Base-by-base conservation (phyloP, 2,113 vertebrate species). In the Rhea americana region DNA sequence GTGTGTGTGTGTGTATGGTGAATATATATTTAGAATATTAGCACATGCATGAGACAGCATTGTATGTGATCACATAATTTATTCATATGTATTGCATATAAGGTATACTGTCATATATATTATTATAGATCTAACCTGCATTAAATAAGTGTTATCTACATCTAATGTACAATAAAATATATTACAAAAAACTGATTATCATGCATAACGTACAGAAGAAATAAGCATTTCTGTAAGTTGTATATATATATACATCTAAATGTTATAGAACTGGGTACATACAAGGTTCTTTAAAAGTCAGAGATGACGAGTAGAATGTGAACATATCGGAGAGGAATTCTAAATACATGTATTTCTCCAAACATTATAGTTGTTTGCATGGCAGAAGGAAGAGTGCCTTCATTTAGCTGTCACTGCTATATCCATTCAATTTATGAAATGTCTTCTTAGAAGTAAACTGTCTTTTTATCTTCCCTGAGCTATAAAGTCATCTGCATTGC, bases 391-490 rank as follows among this genome's bases (percentile, higher is more conserved):
- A 66, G 26, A 72, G 92, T 61, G 68, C 25, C 25, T 77, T 86
- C 73, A 72, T 75, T 86, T 83, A 90, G 19, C 61, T 88, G 80
- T 90, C 79, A 65, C 68, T 65, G 32, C 2, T 4, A 68, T 80
- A 93, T 65, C 79, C 43, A 63, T 82, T 92, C 56, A 88, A 22
- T 22, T 88, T 92, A 48, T 73, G 79, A 90, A 59, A 39, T 91
- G 53, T 41, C 82, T 72, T 53, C 7, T 94, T 84, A 85, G 61
- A 93, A 84, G 56, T 61, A 82, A 86, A 73, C 55, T 74, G 41
- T 32, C 39, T 86, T 93, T 92, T 94, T 90, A 84, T 93, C 80
- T 80, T 93, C 35, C 70, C 48, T 65, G 73, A 90, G 48, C 83
- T 84, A 26, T 88, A 84, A 67, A 93, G 80, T 81, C 68, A 86